Evolutionary conservation across 1,140 invertebrate species (phyloP), one percentile per base, ranked within the genome.

Genomic region (Dysdera silvatica): DNA sequence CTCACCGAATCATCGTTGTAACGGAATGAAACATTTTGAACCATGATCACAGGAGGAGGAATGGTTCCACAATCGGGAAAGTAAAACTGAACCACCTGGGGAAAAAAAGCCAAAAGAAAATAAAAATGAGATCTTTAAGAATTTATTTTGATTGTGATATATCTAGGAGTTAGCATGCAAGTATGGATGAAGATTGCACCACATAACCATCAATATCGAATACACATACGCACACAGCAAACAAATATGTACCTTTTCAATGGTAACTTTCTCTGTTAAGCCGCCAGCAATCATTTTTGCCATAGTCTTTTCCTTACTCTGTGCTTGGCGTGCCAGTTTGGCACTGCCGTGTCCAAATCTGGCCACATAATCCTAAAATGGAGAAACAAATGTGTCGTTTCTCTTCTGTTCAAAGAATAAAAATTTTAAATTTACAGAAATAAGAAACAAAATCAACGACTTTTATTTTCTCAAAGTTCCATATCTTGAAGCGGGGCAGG

Each of bases 211-310:
- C n/a, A n/a, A n/a, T n/a, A n/a, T n/a, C n/a, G n/a, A n/a, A n/a
- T n/a, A n/a, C n/a, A n/a, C n/a, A n/a, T n/a, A n/a, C n/a, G 14
- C 5, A 62, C 8, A 56, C 7, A 29, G 18, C n/a, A 45, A 33
- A 58, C n/a, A 18, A 28, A 16, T 20, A 41, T 40, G 65, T 67
- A 80, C 78, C 69, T 95, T 97, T 71, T 99, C 96, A 66, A 81
- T 83, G 0, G 83, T 78, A 0, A 97, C 92, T 79, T 91, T 94
- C 72, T 99, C 94, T 3, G 95, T 98, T 6, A 99, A 80, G 5
- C 96, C 95, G 73, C 90, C 87, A 49, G 95, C 91, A 7, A 99
- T 91, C 96, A 99, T 99, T 79, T 99, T 99, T 5, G 93, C 94
- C 48, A 99, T 76, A 0, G 95, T 98, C 77, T 99, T 99, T 78